Evolutionary conservation across 2,888 invertebrate genomes (phyloP).

Genomic region (Meandrusa payeni): DNA sequence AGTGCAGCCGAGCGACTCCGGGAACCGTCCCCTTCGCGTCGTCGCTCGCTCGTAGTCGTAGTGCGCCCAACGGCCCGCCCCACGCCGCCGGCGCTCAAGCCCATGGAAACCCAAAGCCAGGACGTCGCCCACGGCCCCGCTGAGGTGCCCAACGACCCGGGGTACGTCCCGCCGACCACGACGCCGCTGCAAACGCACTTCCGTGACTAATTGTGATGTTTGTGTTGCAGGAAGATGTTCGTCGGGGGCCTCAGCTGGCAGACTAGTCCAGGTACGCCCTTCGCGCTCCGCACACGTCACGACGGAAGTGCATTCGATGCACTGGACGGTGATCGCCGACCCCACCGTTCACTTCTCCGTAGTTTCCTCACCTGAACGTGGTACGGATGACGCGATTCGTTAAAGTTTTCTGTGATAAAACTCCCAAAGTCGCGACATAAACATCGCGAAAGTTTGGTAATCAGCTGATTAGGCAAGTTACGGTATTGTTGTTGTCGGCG

Average conservation of each 20-base stretch:
- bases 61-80: constrained; percentile 69
- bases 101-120: constrained; percentile 89
- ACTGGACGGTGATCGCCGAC: constrained; percentile 49
- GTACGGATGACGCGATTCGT: constrained; percentile 43
- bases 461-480: constrained; percentile 71
- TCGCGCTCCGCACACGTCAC: constrained; percentile 49
- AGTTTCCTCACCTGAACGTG: constrained; percentile 41
- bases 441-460: constrained; percentile 75
- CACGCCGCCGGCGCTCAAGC: constrained; percentile 66
- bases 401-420: constrained; percentile 52
- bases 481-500: constrained; percentile 48
- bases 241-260: constrained; percentile 99
- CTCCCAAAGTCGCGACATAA: constrained; percentile 51
- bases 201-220: constrained; percentile 72
- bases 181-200: constrained; percentile 35
- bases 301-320: constrained; percentile 62
- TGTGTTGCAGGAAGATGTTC: constrained; percentile 99
- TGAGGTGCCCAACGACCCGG: constrained; percentile 97
- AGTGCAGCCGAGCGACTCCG: constrained; percentile 83
- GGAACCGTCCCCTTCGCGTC: constrained; percentile 82
- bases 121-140: constrained; percentile 92
- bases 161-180: constrained; percentile 81
- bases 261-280: constrained; percentile 96
- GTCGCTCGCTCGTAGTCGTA: constrained; percentile 82
- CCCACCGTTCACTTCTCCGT: constrained; percentile 44